Evolutionary conservation across 30 jellyfish, hydroid and myxozoan species (phyloP).

Genomic region (Aurelia sp.): DNA sequence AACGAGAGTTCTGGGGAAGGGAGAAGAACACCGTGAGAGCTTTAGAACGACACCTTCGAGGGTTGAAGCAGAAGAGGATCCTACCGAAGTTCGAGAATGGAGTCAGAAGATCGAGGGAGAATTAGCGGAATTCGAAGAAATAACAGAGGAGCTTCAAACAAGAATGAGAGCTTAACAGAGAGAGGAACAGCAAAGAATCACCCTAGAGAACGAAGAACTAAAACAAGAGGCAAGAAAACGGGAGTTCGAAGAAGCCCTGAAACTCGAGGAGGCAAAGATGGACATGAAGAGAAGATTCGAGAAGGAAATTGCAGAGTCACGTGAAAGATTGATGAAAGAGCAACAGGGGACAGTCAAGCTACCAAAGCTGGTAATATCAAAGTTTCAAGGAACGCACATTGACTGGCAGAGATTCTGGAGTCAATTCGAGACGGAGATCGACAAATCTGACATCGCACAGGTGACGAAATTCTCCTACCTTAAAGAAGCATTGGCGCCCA

Average conservation of each 20-base stretch:
- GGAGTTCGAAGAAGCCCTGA: neutral
- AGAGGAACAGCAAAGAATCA: neutral
- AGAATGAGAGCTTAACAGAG: too few species aligned
- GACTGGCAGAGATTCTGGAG: too few species aligned
- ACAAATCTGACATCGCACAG: too few species aligned
- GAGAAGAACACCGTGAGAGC: constrained; percentile 20
- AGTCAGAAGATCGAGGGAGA: neutral
- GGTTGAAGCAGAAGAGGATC: neutral
- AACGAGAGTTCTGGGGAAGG: constrained; percentile 1
- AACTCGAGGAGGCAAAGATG: neutral
- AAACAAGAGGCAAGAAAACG: constrained; percentile 4
- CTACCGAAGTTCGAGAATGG: too few species aligned
- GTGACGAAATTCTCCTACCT: too few species aligned
- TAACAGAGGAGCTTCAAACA: neutral
- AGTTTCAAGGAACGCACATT: too few species aligned
- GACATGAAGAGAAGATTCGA: neutral
- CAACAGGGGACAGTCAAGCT: neutral
- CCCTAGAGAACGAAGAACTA: constrained; percentile 11
- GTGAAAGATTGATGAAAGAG: neutral
- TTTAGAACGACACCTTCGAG: neutral
- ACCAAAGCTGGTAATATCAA: too few species aligned
- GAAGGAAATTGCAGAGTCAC: neutral
- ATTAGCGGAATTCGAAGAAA: neutral
- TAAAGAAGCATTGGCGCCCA: too few species aligned
- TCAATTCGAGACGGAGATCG: too few species aligned